Conservation (phyloP, 2,797 vertebrate genomes). For the Microchirus variegatus region DNA sequence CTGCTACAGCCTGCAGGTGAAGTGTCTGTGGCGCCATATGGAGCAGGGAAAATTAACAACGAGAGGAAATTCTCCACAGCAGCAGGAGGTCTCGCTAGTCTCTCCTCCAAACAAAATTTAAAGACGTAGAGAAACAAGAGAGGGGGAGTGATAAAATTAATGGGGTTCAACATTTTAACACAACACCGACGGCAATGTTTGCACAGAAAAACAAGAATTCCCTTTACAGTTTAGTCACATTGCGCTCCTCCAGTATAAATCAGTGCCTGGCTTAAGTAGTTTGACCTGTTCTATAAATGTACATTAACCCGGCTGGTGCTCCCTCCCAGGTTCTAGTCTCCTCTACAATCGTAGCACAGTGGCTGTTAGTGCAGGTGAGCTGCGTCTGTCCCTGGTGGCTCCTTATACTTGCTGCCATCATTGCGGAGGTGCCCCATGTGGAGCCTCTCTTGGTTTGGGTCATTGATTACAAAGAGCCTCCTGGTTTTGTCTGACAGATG, state of each 20-base stretch:
- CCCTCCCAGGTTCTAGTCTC: conserved; percentile 54
- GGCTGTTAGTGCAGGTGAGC: conserved; percentile 83
- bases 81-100: conserved; percentile 89
- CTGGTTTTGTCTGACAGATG: conserved; percentile 89
- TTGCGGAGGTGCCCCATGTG: conserved; percentile 71
- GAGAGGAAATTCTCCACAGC: conserved; percentile 98
- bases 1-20: conserved; percentile 99
- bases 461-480: conserved; percentile 89
- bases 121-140: conserved; percentile 92
- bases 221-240: conserved; percentile 91
- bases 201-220: conserved; percentile 88
- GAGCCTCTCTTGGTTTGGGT: conserved; percentile 84
- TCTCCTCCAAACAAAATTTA: conserved; percentile 92
- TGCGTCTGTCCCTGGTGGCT: conserved; percentile 80
- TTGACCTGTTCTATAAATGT: conserved; percentile 86
- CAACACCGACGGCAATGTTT: conserved; percentile 99
- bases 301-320: conserved; percentile 79
- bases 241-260: conserved; percentile 89
- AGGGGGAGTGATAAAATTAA: conserved; percentile 99
- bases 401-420: conserved; percentile 79
- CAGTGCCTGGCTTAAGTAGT: conserved; percentile 86
- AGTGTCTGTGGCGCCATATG: conserved; percentile 99
- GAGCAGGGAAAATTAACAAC: conserved; percentile 99
- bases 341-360: conserved; percentile 58
- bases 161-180: conserved; percentile 98